Base-by-base conservation (phyloP, 2,797 vertebrate species). In the Sebastes trivittatus region DNA sequence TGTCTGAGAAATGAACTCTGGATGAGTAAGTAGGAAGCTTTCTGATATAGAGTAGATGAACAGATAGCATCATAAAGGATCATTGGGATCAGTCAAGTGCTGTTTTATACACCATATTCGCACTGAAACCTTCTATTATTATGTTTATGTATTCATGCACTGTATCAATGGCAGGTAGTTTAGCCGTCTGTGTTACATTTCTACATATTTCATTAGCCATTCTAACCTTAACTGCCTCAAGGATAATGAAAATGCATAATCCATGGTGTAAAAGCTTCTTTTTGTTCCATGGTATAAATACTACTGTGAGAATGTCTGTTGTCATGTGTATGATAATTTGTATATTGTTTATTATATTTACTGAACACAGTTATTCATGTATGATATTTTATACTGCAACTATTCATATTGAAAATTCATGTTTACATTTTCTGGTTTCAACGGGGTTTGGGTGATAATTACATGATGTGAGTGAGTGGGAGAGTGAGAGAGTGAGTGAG, bases 221-320 rank as follows among this genome's bases (percentile, higher is more conserved):
- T 86, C 74, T 92, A 94, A 94, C 92, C 88, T 90, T 49, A 92
- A 89, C 88, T 95, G 93, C 91, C 93, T 95, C 93, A 93, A 84
- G 61, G 76, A 92, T 82, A 78, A 88, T 75, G 78, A 85, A 88
- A 88, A 79, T n/a, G 52, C 54, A 83, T 90, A 80, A 63, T 89
- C 90, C 84, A 87, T 89, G 88, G 86, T 88, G 79, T 80, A 64
- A 89, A 91, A 82, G 78, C 78, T 82, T 88, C 14, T 74, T 68
- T 72, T 88, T 84, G 65, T 89, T 81, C 88, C 85, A 85, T 91
- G 82, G 92, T 87, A 81, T 82, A 84, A 89, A 82, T 84, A 78
- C 93, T 83, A 95, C 93, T 95, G 94, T 96, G 95, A 96, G 88
- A 91, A 77, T 79, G 58, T 79, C 22, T 75, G 38, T 83, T 69